Base-by-base conservation (phyloP, 2,113 vertebrate genomes). In the Rhadina sibilatrix region DNA sequence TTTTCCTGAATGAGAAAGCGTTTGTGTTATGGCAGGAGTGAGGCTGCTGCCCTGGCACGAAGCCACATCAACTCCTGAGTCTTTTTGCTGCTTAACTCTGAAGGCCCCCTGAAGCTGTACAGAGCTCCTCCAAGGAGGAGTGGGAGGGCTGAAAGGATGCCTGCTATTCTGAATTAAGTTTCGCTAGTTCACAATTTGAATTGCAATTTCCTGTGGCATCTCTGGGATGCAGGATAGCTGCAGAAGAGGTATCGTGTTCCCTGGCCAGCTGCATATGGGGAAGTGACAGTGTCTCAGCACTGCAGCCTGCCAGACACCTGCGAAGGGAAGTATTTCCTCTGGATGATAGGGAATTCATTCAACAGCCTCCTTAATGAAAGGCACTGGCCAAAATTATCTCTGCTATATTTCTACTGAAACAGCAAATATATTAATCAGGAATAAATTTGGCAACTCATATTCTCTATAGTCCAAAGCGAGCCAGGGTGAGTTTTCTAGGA, bases 1-100 rank as follows among this genome's bases (percentile, higher is more conserved):
- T 94, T 80, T 98, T 98, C 96, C 99, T 99, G 91, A 76, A 83
- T 31, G 83, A 90, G 74, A 95, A 96, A 90, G 17, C 2, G 40
- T 46, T 53, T 63, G 59, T 56, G 46, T 92, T 82, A 93, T 10
- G 16, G 82, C 5, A 92, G 37, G 40, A 76, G 10, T 5, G 18
- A 89, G 64, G 59, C 77, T 86, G 79, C 70, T 71, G 38, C 35
- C 38, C 30, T 59, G 38, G 50, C 54, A 77, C 0, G 0, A 77
- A 22, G 64, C 44, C 68, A 31, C 28, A 2, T 24, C 37, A 53
- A 19, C 89, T 92, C 76, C n/a, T 2, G 0, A 71, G 33, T 63
- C 56, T 74, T 61, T 59, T 8, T 57, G 52, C n/a, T 3, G 6
- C n/a, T 77, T 54, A 65, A 90, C 15, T 83, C 40, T 61, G 38